Evolutionary conservation across 2,797 vertebrate species (phyloP).

Genomic region (Geotrypetes seraphini): DNA sequence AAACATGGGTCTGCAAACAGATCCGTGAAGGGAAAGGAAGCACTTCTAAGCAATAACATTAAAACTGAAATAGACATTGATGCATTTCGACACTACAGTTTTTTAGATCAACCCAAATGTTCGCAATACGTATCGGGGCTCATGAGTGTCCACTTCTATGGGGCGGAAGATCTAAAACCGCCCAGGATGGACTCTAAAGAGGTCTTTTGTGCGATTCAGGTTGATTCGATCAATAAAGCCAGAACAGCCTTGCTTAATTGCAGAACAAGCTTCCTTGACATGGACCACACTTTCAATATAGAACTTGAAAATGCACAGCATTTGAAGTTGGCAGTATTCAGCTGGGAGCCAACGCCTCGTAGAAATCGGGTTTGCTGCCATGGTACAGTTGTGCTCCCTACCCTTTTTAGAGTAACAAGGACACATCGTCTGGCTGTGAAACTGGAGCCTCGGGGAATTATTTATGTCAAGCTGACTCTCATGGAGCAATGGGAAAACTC

Average conservation of each 20-base stretch:
- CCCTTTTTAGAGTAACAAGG: conserved; percentile 81
- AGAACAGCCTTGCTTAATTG: conserved; percentile 90
- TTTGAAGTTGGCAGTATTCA: conserved; percentile 91
- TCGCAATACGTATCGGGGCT: conserved; percentile 88
- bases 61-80: conserved; percentile 86
- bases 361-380: conserved; percentile 88
- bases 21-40: conserved; percentile 66
- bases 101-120: conserved; percentile 89
- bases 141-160: conserved; percentile 93
- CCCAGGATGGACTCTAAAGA: conserved; percentile 86
- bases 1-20: conserved; percentile 72
- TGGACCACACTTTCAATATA: conserved; percentile 98
- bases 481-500: conserved; percentile 96
- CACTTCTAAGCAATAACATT: conserved; percentile 32
- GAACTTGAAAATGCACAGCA: conserved; percentile 95
- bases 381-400: conserved; percentile 80
- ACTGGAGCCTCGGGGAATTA: conserved; percentile 87
- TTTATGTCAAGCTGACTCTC: conserved; percentile 89
- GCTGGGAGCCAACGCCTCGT: conserved; percentile 84
- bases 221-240: conserved; percentile 92
- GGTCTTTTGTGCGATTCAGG: conserved; percentile 94
- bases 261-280: conserved; percentile 81
- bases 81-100: conserved; percentile 89
- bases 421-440: conserved; percentile 86
- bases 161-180: conserved; percentile 90